Evolutionary conservation across 2,113 vertebrate genomes (phyloP).

Genomic region (Oenanthe oenanthe): DNA sequence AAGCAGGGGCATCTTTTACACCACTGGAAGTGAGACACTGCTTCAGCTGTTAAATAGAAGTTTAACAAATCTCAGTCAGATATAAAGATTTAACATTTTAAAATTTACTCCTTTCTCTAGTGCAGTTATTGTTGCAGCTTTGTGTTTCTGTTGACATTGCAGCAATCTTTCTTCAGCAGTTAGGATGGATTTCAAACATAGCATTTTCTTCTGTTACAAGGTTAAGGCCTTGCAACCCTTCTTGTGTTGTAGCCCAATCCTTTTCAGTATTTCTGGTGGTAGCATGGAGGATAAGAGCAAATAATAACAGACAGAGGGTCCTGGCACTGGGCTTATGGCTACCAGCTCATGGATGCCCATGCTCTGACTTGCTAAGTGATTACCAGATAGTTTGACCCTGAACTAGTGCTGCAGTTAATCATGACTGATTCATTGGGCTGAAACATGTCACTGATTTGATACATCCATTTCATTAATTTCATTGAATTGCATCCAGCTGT

Average conservation of each 20-base stretch:
- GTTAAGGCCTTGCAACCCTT: neutral
- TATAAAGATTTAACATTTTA: neutral
- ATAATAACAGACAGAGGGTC: neutral
- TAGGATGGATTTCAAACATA: neutral
- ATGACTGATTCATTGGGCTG: conserved; percentile 37
- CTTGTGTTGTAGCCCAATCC: fast-evolving
- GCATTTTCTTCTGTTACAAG: neutral
- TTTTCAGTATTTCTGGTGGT: neutral
- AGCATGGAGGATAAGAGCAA: neutral
- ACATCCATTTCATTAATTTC: conserved; percentile 50
- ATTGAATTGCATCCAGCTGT: conserved; percentile 35
- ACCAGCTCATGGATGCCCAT: neutral
- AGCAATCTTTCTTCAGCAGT: neutral
- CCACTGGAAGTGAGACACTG: neutral
- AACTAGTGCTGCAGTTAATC: neutral
- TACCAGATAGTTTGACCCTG: neutral
- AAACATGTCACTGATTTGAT: conserved; percentile 55
- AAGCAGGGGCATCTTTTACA: neutral
- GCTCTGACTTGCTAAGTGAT: conserved; percentile 1
- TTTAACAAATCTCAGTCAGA: neutral
- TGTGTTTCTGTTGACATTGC: neutral
- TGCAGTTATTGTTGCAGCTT: neutral
- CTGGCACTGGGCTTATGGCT: conserved; percentile 1
- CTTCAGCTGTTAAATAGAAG: neutral
- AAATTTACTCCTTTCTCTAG: neutral